These are phyloP conservation scores for Tethya wilhelma DNA, from an alignment of 37 sponge, comb jelly and placozoan genomes.

Conservation along the genomic window DNA sequence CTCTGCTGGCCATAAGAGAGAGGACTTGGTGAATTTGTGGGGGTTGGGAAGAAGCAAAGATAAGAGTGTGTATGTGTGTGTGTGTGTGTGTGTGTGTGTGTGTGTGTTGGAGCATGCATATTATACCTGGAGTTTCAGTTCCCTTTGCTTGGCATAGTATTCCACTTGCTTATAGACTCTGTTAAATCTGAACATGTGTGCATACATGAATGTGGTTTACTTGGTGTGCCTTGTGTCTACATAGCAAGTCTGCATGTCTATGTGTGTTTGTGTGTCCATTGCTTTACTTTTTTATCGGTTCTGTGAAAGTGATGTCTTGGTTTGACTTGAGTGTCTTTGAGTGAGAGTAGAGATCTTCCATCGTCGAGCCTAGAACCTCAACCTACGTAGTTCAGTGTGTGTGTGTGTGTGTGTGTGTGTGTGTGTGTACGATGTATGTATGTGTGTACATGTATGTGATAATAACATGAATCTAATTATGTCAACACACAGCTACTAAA, in stretches of 20 bases:
- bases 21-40: no score
- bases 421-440: no score
- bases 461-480: no score
- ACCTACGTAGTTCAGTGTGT: no score
- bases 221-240: background rate
- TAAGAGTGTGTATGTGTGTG: background rate
- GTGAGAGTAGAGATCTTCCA: conserved; percentile 39
- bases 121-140: conserved; percentile 50
- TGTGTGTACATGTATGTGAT: no score
- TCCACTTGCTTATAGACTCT: conserved; percentile 65
- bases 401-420: no score
- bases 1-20: no score
- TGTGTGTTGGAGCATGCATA: no score
- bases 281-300: conserved; percentile 68
- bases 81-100: conserved; percentile 23
- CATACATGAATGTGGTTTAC: background rate
- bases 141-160: conserved; percentile 55
- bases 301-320: conserved; percentile 51
- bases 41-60: no score
- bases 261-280: no score
- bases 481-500: no score
- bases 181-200: conserved; percentile 54
- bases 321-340: conserved; percentile 35
- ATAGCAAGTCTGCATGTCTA: background rate
- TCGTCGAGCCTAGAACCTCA: conserved; percentile 12